A percentile compares a stretch with the other conserved stretches of the same genome.
These are phyloP conservation scores for Ptychodera flava DNA, from an alignment of 35 echinoderm and acorn worm genomes.

Conservation along the genomic window DNA sequence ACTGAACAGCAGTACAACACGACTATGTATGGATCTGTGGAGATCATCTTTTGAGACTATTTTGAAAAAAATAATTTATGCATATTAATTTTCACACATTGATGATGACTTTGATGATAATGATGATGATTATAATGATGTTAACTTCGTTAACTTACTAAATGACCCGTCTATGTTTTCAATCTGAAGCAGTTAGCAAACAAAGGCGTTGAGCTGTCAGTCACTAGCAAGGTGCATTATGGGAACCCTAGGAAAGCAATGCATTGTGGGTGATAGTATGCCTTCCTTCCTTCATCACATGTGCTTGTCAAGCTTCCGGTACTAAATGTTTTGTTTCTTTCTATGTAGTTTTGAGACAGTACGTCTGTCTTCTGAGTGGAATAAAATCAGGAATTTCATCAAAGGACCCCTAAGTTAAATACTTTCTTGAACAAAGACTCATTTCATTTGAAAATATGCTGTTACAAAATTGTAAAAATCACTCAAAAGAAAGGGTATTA, in stretches of 20 bases:
- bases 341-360: neutral
- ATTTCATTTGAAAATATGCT: too few species aligned
- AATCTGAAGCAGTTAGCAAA: conserved; percentile 13
- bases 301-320: neutral
- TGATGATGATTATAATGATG: too few species aligned
- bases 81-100: neutral
- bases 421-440: neutral
- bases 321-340: conserved; percentile 2
- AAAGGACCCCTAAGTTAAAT: neutral
- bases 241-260: conserved; percentile 31
- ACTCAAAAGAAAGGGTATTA: neutral
- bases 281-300: neutral
- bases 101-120: too few species aligned
- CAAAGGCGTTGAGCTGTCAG: conserved; percentile 6
- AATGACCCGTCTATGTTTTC: conserved; percentile 3
- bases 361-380: neutral
- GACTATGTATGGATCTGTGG: too few species aligned
- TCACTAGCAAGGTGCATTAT: conserved; percentile 43
- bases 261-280: conserved; percentile 42
- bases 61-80: too few species aligned
- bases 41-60: too few species aligned
- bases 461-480: too few species aligned
- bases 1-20: too few species aligned
- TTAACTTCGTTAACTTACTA: neutral
- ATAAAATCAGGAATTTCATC: neutral